A percentile compares a stretch with the other conserved stretches of the same genome.
Evolutionary conservation across 2,888 invertebrate species (phyloP).

Genomic region (Calliopum simillimum): DNA sequence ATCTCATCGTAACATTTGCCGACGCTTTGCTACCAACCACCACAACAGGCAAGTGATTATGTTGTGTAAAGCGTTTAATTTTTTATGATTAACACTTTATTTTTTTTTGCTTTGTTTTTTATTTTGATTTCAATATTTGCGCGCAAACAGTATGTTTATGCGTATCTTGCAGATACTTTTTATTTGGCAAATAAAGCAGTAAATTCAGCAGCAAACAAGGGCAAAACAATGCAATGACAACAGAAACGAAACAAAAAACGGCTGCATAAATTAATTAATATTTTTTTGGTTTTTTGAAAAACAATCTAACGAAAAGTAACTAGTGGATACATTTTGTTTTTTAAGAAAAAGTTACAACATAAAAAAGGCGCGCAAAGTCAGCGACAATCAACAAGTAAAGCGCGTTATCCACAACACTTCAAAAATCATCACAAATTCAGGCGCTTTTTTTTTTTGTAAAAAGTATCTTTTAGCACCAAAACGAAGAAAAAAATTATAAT

Average conservation of each 20-base stretch:
- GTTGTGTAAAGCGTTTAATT: no score
- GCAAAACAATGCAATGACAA: neutral
- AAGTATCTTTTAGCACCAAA: neutral
- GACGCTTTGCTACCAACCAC: no score
- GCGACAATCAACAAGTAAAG: slow-evolving; percentile 1
- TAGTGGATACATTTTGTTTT: no score
- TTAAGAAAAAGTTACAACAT: neutral
- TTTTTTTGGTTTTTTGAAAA: no score
- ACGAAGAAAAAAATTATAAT: no score
- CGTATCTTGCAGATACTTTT: slow-evolving; percentile 7
- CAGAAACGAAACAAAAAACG: neutral
- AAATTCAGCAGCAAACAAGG: neutral
- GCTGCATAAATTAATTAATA: no score
- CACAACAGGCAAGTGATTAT: no score
- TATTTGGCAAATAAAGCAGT: neutral
- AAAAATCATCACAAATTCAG: neutral
- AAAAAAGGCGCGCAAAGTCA: slow-evolving; percentile 5
- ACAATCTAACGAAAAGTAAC: no score
- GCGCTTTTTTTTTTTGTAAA: neutral
- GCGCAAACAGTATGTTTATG: neutral
- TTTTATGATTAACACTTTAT: no score
- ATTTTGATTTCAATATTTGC: slow-evolving; percentile 8
- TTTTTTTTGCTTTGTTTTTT: no score
- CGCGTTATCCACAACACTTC: neutral
- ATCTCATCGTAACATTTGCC: no score